Percentiles rank a stretch among this genome's conserved stretches.
phyloP scores from a whole-genome alignment of 2,113 vertebrate genomes.

The Chaenocephalus aceratus region DNA sequence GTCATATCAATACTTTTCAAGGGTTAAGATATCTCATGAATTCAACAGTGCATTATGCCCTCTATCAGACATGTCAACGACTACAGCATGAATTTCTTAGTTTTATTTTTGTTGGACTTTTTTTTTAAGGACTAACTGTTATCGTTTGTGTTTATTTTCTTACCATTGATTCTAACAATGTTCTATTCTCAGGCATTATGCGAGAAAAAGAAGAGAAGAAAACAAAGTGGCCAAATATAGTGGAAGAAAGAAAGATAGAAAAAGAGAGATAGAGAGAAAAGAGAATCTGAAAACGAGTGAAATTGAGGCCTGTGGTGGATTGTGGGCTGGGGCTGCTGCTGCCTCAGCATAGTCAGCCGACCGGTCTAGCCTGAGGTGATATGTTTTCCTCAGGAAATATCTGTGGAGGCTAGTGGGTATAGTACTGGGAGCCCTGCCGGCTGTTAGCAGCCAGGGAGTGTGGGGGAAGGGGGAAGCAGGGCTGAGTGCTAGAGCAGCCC shows the following conservation, averaged over 20 bases:
- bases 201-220: conserved; percentile 1
- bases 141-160: conserved; percentile 57
- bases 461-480: conserved; percentile 8
- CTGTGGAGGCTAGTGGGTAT: conserved; percentile 76
- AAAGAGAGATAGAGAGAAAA: conserved; percentile 20
- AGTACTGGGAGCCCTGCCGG: conserved; percentile 67
- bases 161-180: conserved; percentile 2
- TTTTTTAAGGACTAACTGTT: conserved; percentile 33
- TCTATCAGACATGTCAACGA: conserved; percentile 26
- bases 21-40: background rate
- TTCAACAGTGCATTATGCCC: conserved; percentile 8
- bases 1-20: background rate
- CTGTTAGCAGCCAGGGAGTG: conserved; percentile 45
- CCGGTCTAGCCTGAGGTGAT: conserved; percentile 76
- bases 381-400: conserved; percentile 87
- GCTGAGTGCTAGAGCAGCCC: conserved; percentile 41
- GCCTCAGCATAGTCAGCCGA: conserved; percentile 75
- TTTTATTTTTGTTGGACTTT: conserved; percentile 39
- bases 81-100: conserved; percentile 31
- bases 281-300: conserved; percentile 34
- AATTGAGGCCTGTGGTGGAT: conserved; percentile 77
- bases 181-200: conserved; percentile 7
- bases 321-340: conserved; percentile 79
- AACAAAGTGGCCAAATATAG: background rate
- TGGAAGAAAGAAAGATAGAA: conserved; percentile 11